Conservation (phyloP, 2,797 vertebrate genomes). For the Chloroceryle inda region DNA sequence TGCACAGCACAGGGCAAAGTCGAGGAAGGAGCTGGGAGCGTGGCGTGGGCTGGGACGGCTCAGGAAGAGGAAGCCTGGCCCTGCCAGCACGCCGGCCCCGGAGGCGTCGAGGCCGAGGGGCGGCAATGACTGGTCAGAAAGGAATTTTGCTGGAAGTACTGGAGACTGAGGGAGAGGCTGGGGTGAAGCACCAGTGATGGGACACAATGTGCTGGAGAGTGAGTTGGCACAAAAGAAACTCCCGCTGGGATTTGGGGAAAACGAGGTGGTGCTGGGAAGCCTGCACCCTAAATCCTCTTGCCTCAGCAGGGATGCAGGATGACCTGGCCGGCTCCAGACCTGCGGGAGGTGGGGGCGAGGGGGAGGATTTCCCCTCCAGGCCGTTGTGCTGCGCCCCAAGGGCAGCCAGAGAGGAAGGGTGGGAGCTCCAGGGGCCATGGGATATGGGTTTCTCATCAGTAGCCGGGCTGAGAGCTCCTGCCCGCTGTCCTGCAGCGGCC, state of each 20-base stretch:
- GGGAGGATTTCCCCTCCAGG: slow-evolving; percentile 25
- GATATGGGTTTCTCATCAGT: slow-evolving; percentile 42
- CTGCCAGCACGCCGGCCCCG: neutral
- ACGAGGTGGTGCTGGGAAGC: neutral
- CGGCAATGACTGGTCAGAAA: slow-evolving; percentile 39
- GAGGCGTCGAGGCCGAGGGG: neutral
- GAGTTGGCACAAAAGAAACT: rapidly evolving
- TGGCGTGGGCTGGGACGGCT: neutral
- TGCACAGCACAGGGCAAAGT: rapidly evolving
- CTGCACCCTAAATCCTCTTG: neutral
- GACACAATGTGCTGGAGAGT: rapidly evolving
- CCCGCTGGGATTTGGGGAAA: rapidly evolving
- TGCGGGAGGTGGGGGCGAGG: rapidly evolving
- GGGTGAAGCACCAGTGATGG: neutral
- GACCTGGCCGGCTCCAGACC: rapidly evolving
- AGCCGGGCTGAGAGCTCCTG: neutral
- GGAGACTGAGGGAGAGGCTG: slow-evolving; percentile 9
- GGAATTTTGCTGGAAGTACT: slow-evolving; percentile 48
- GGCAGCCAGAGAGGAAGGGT: slow-evolving; percentile 35
- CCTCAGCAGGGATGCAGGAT: rapidly evolving
- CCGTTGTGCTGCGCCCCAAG: neutral
- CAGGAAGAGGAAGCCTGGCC: slow-evolving; percentile 54
- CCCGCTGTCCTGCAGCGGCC: neutral
- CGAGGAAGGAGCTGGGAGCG: rapidly evolving
- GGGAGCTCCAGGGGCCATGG: neutral